phyloP scores from a whole-genome alignment of 2,113 vertebrate genomes.

The Ophthalmolycus amberensis region DNA sequence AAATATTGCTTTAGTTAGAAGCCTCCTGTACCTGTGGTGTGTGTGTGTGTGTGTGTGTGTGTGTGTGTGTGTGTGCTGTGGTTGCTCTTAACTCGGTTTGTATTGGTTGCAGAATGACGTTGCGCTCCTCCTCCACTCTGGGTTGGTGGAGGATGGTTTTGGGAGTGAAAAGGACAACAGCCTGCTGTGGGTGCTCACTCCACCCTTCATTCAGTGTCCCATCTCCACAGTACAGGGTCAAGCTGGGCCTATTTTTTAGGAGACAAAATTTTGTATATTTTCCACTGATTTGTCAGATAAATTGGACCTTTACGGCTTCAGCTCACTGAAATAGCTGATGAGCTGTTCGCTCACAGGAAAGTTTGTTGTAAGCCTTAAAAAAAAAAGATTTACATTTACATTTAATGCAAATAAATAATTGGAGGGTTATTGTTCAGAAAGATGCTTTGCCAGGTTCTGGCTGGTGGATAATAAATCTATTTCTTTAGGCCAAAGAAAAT shows the following conservation, averaged over 20 bases:
- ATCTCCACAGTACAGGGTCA: neutral
- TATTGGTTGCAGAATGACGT: slow-evolving; percentile 39
- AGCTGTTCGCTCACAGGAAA: neutral
- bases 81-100: slow-evolving; percentile 35
- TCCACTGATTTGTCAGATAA: neutral
- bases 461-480: neutral
- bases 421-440: slow-evolving; percentile 2
- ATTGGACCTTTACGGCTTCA: neutral
- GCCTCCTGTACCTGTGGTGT: slow-evolving; percentile 8
- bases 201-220: slow-evolving; percentile 20
- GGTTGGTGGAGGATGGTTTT: slow-evolving; percentile 44
- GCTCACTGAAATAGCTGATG: neutral
- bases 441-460: neutral
- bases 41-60: neutral
- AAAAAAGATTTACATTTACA: neutral
- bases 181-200: slow-evolving; percentile 14
- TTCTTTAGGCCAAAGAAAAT: neutral
- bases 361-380: neutral
- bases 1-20: slow-evolving; percentile 29
- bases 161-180: slow-evolving; percentile 32
- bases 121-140: slow-evolving; percentile 34
- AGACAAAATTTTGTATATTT: neutral
- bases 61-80: slow-evolving; percentile 22
- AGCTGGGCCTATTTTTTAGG: neutral
- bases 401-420: neutral